Evolutionary conservation across 2,888 invertebrate species (phyloP).

Genomic region (Drosophila greeni): DNA sequence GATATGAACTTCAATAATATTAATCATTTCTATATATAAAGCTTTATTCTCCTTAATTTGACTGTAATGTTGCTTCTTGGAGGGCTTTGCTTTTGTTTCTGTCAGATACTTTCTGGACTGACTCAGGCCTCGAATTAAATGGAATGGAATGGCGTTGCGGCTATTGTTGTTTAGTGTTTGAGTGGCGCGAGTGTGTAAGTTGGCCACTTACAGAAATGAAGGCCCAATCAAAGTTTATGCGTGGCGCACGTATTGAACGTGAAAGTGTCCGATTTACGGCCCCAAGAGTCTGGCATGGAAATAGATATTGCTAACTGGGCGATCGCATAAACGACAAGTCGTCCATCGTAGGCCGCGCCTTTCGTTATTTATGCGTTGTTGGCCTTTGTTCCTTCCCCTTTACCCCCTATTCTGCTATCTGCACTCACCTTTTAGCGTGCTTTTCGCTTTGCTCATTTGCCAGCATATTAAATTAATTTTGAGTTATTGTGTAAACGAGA

Average conservation of each 20-base stretch:
- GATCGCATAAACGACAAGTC: conserved; percentile 32
- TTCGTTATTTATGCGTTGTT: conserved; percentile 29
- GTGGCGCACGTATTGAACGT: conserved; percentile 19
- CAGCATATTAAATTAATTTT: conserved; percentile 71
- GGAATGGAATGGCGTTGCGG: conserved; percentile 28
- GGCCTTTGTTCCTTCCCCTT: conserved; percentile 5
- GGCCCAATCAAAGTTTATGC: conserved; percentile 32
- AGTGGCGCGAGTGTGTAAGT: background rate
- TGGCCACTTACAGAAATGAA: conserved; percentile 21
- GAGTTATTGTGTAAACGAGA: conserved; percentile 72
- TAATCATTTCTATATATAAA: background rate
- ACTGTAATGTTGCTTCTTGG: background rate
- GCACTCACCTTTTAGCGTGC: conserved; percentile 65
- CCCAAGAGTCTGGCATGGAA: conserved; percentile 4
- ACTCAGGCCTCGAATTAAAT: conserved; percentile 18
- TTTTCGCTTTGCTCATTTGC: conserved; percentile 66
- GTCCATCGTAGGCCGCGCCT: conserved; percentile 32
- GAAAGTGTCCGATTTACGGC: conserved; percentile 5
- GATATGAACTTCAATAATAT: background rate
- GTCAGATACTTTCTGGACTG: conserved; percentile 2
- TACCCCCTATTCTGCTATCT: conserved; percentile 20
- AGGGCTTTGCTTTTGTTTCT: conserved; percentile 7
- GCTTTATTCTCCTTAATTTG: background rate
- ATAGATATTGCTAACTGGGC: conserved; percentile 22
- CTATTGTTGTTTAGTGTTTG: conserved; percentile 13